Conservation (phyloP, 92 coral and sea anemone species). For the Meandrina meandrites region DNA sequence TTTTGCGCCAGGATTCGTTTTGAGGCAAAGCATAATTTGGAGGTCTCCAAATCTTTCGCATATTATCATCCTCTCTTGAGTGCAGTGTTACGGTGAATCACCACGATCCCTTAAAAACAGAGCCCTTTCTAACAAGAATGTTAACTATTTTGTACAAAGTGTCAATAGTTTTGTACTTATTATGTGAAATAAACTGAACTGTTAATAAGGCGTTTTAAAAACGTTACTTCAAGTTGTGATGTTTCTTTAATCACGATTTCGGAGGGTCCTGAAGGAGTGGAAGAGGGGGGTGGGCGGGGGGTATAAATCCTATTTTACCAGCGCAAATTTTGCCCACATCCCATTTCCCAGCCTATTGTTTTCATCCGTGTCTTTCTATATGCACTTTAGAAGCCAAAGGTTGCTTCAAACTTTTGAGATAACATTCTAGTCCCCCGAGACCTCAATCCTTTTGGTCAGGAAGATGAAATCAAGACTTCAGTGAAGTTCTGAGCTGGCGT, state of each 20-base stretch:
- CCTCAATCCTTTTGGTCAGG: too few species aligned
- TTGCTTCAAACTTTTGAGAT: too few species aligned
- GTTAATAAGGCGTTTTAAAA: not conserved
- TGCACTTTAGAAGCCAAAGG: too few species aligned
- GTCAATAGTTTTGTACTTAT: conserved; percentile 37
- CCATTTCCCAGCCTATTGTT: too few species aligned
- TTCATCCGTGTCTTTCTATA: too few species aligned
- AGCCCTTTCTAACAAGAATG: not conserved
- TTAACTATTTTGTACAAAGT: conserved; percentile 31
- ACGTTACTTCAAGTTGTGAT: not conserved
- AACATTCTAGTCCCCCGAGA: too few species aligned
- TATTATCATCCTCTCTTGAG: not conserved
- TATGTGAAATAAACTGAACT: conserved; percentile 4
- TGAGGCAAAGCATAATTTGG: not conserved
- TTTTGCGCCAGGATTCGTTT: not conserved
- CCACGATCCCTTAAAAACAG: not conserved
- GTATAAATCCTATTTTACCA: too few species aligned
- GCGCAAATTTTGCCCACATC: too few species aligned
- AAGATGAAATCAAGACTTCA: too few species aligned
- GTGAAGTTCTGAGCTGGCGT: too few species aligned
- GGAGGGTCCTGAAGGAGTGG: not conserved
- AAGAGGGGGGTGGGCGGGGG: too few species aligned
- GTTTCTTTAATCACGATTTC: not conserved
- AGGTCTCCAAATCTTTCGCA: not conserved
- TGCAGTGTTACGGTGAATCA: not conserved